Percentiles rank a stretch among this genome's conserved stretches.
These are phyloP conservation scores for Neodontobutis hainanensis DNA, from an alignment of 2,113 vertebrate genomes.

Conservation along the genomic window DNA sequence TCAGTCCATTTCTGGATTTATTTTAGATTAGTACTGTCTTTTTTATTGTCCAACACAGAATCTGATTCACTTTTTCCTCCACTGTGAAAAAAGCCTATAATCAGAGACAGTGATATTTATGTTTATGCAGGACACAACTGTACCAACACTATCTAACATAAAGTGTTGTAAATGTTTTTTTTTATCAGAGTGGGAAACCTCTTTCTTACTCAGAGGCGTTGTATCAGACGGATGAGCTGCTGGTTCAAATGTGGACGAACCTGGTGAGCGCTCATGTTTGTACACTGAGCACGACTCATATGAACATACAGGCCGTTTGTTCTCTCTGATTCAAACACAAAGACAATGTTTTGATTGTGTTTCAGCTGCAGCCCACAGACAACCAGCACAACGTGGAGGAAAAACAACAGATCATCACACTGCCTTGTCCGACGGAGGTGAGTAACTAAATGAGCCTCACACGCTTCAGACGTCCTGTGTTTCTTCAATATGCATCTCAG, in stretches of 20 bases:
- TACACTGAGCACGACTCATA: not conserved
- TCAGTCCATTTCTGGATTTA: not conserved
- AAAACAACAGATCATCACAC: constrained; percentile 16
- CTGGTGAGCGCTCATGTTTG: constrained; percentile 59
- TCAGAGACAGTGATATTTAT: not conserved
- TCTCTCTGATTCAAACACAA: not conserved
- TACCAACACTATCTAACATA: not conserved
- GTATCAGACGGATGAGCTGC: constrained; percentile 52
- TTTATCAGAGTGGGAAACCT: constrained; percentile 52
- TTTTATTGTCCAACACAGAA: no score
- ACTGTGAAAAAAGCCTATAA: not conserved
- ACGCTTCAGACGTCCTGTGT: not conserved
- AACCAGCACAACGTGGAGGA: constrained; percentile 25
- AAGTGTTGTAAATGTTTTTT: not conserved
- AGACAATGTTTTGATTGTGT: constrained; percentile 37
- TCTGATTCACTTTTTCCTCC: not conserved
- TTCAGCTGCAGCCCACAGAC: constrained; percentile 67
- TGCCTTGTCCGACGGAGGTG: constrained; percentile 72
- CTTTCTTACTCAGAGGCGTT: constrained; percentile 23
- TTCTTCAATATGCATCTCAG: not conserved
- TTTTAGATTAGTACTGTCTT: no score
- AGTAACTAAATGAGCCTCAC: constrained; percentile 10
- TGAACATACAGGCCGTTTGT: constrained; percentile 17
- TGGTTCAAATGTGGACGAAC: constrained; percentile 72
- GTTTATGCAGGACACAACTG: no score